Evolutionary conservation across 2,113 vertebrate genomes (phyloP).

Genomic region (Anser cygnoides): DNA sequence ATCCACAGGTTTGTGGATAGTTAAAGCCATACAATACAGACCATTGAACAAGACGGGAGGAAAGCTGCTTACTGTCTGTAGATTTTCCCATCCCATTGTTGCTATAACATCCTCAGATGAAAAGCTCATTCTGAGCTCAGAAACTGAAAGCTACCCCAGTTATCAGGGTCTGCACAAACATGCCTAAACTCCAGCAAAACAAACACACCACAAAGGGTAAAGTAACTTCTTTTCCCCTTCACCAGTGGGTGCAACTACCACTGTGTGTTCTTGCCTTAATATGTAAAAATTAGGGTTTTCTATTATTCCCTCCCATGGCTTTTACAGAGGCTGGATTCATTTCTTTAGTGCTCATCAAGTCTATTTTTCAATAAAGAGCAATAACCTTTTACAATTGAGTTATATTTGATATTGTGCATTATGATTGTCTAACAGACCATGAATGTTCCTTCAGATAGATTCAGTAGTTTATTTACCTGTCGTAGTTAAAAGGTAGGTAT

Average conservation of each 20-base stretch:
- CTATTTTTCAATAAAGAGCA: conserved; percentile 19
- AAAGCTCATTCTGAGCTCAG: neutral
- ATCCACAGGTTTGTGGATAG: too few relatives aligned
- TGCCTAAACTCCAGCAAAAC: neutral
- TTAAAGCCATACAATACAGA: neutral
- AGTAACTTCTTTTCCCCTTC: neutral
- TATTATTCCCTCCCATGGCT: neutral
- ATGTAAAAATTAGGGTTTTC: neutral
- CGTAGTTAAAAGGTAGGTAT: neutral
- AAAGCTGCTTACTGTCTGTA: neutral
- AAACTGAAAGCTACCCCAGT: neutral
- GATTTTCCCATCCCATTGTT: neutral
- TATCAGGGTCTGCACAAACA: neutral
- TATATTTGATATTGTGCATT: conserved; percentile 58
- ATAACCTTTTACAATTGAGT: conserved; percentile 11
- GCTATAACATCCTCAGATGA: neutral
- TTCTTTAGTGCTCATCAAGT: conserved; percentile 18
- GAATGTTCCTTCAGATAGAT: conserved; percentile 19
- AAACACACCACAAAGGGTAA: neutral
- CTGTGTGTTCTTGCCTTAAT: neutral
- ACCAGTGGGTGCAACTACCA: neutral
- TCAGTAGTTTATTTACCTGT: conserved; percentile 40
- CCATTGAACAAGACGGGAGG: neutral
- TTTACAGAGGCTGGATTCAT: neutral
- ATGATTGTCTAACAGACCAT: conserved; percentile 61